phyloP scores from a whole-genome alignment of 2,888 invertebrate species.

The Rhamnusium bicolor region DNA sequence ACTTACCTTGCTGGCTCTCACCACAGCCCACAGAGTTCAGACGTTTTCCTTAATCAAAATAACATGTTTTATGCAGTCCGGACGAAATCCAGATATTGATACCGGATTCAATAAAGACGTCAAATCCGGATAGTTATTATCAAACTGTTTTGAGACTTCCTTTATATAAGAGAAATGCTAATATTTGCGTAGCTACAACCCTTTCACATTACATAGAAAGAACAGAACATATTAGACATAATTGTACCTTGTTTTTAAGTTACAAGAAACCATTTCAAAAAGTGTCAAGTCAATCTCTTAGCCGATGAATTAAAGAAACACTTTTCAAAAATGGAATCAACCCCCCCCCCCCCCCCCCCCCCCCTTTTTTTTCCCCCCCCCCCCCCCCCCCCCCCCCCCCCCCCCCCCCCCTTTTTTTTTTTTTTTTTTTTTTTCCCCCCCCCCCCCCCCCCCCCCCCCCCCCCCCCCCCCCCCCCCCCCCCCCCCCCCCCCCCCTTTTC shows the following conservation, averaged over 20 bases:
- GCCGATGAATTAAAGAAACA: too few relatives aligned
- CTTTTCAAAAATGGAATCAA: too few relatives aligned
- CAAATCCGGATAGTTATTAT: constrained; percentile 6
- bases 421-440: too few relatives aligned
- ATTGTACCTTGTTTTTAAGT: background rate
- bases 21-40: constrained; percentile 49
- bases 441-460: too few relatives aligned
- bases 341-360: too few relatives aligned
- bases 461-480: too few relatives aligned
- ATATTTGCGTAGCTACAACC: constrained; percentile 12
- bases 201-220: constrained; percentile 3
- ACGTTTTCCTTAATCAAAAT: constrained; percentile 25
- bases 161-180: constrained; percentile 3
- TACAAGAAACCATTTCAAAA: constrained; percentile 34
- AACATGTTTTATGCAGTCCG: background rate
- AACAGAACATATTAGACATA: background rate
- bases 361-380: too few relatives aligned
- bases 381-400: too few relatives aligned
- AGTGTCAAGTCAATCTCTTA: too few relatives aligned
- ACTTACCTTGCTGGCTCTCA: constrained; percentile 43
- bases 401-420: too few relatives aligned
- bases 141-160: constrained; percentile 30
- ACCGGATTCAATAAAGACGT: constrained; percentile 44
- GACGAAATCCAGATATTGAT: constrained; percentile 40
- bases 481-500: too few relatives aligned